Evolutionary conservation across 37 sponge, comb jelly and placozoan species (phyloP).

Genomic region (Agelas oroides): DNA sequence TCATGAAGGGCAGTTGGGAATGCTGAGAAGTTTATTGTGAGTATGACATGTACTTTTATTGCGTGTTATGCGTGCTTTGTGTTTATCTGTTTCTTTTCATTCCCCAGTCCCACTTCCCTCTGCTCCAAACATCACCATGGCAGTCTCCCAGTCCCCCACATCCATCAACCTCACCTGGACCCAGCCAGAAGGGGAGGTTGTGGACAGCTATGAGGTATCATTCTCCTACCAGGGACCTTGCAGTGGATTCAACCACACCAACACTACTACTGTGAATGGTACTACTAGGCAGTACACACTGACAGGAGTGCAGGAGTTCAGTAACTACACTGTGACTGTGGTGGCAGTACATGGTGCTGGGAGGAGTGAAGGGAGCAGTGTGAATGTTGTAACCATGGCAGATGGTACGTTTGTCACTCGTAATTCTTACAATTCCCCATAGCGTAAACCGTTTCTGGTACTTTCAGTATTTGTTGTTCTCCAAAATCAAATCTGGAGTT

Average conservation of each 20-base stretch:
- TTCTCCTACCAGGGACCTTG: constrained; percentile 23
- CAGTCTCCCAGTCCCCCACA: constrained; percentile 8
- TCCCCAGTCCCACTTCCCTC: no score
- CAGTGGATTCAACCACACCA: not conserved
- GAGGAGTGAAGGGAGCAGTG: constrained; percentile 11
- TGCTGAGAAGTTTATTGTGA: no score
- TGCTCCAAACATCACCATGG: not conserved
- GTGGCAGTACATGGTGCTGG: constrained; percentile 37
- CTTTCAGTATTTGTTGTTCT: no score
- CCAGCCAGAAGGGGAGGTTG: constrained; percentile 30
- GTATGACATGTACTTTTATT: no score
- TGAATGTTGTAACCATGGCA: no score
- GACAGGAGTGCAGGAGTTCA: constrained; percentile 40
- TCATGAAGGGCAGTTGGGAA: no score
- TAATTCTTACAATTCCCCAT: no score
- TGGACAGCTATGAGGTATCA: constrained; percentile 33
- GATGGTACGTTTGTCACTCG: no score
- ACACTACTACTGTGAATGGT: not conserved
- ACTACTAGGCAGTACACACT: constrained; percentile 24
- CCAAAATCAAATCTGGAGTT: no score
- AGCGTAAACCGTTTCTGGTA: no score
- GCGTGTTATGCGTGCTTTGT: no score
- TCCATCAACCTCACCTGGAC: constrained; percentile 46
- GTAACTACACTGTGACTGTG: constrained; percentile 33
- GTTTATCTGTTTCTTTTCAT: no score